Conservation (phyloP, 37 sponge, comb jelly and placozoan genomes). For the Halichondria panicea region DNA sequence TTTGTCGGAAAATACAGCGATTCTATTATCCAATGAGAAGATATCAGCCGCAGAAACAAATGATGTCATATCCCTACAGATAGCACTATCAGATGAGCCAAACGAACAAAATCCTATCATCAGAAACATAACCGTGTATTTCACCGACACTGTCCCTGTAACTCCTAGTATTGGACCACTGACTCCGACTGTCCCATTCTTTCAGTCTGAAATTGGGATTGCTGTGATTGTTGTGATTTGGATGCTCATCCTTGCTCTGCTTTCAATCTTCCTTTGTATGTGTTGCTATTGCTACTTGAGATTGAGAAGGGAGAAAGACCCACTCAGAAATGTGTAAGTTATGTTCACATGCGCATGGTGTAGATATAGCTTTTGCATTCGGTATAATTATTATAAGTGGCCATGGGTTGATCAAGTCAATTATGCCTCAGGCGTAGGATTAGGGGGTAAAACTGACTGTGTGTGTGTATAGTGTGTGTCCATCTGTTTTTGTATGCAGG, state of each 20-base stretch:
- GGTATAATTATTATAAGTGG: background rate
- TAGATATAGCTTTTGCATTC: no score
- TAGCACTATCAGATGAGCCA: slow-evolving; percentile 12
- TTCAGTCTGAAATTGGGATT: slow-evolving; percentile 32
- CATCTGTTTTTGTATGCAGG: background rate
- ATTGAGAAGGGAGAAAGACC: slow-evolving; percentile 18
- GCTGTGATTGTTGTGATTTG: slow-evolving; percentile 51
- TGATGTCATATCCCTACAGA: slow-evolving; percentile 15
- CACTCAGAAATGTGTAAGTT: slow-evolving; percentile 27
- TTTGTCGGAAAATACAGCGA: no score
- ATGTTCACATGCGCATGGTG: background rate
- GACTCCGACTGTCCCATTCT: background rate
- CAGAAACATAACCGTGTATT: slow-evolving; percentile 12
- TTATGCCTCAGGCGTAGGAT: background rate
- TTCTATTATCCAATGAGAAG: background rate
- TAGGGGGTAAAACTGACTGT: background rate
- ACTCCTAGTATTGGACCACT: background rate
- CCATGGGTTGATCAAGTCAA: background rate
- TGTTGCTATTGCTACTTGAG: slow-evolving; percentile 43
- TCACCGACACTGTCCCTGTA: background rate
- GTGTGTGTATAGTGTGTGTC: background rate
- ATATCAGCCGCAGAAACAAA: background rate
- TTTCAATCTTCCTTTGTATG: slow-evolving; percentile 31
- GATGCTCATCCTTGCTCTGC: slow-evolving; percentile 27
- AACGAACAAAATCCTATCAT: slow-evolving; percentile 7